phyloP scores from a whole-genome alignment of 1,140 invertebrate genomes.

The Sitophilus oryzae region DNA sequence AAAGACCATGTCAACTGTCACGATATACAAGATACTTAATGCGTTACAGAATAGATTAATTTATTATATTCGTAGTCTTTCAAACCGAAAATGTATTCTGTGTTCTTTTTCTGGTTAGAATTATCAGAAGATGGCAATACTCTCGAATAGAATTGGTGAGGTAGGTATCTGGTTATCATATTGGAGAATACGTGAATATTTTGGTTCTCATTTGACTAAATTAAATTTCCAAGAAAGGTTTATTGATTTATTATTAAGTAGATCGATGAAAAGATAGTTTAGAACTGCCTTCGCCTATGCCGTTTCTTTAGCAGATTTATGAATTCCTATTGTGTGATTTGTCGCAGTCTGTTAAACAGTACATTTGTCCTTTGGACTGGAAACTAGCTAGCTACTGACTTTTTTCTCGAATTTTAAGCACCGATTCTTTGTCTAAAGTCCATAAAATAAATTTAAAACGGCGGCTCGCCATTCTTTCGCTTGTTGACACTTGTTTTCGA shows the following conservation, averaged over 20 bases:
- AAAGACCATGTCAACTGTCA: background rate
- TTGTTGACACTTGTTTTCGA: constrained; percentile 5
- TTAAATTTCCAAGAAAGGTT: too few species aligned
- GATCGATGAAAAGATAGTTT: background rate
- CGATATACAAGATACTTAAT: background rate
- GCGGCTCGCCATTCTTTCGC: constrained; percentile 11
- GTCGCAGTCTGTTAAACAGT: constrained; percentile 33
- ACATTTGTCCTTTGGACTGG: constrained; percentile 30
- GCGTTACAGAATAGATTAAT: background rate
- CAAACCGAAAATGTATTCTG: too few species aligned
- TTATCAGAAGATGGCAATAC: too few species aligned
- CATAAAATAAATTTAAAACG: constrained; percentile 14
- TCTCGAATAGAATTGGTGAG: too few species aligned
- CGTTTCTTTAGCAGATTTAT: constrained; percentile 33
- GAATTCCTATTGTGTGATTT: constrained; percentile 39
- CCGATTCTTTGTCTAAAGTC: constrained; percentile 15
- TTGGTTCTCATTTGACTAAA: too few species aligned
- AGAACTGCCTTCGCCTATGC: background rate
- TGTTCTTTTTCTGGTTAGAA: too few species aligned
- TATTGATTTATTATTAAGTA: background rate
- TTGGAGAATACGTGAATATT: too few species aligned
- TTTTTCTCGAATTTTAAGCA: constrained; percentile 9
- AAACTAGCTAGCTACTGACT: constrained; percentile 10
- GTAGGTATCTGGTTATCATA: too few species aligned
- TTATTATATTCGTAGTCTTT: too few species aligned